phyloP scores from a whole-genome alignment of 1,140 invertebrate genomes.

The Drosophila bifasciata region DNA sequence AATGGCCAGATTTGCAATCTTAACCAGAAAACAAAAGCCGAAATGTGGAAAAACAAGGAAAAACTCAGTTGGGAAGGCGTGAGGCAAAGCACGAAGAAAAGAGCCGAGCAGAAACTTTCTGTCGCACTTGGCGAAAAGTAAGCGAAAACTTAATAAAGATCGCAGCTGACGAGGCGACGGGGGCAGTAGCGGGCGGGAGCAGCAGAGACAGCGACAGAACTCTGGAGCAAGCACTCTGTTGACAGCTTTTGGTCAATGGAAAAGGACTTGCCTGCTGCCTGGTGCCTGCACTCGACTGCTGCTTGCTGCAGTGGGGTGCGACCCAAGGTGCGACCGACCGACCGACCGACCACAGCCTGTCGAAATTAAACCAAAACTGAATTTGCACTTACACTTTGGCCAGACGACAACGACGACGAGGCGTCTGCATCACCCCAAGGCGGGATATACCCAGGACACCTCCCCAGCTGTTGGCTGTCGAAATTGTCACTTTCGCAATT shows the following conservation, averaged over 20 bases:
- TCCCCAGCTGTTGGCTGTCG: conserved; percentile 48
- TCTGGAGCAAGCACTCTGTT: conserved; percentile 12
- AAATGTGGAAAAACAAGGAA: conserved; percentile 78
- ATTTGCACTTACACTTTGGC: conserved; percentile 76
- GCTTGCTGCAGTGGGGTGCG: conserved; percentile 22
- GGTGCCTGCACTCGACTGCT: conserved; percentile 4
- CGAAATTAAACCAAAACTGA: conserved; percentile 81
- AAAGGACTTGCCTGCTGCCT: conserved; percentile 17
- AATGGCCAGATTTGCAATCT: conserved; percentile 70
- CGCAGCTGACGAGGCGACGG: conserved; percentile 65
- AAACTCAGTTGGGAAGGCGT: conserved; percentile 64
- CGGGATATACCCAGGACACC: neutral
- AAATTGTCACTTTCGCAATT: conserved; percentile 82
- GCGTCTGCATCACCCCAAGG: conserved; percentile 1
- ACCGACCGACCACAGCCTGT: conserved; percentile 66
- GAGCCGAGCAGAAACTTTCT: conserved; percentile 62
- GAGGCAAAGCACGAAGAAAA: neutral
- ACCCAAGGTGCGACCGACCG: too few relatives aligned
- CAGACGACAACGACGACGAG: conserved; percentile 1
- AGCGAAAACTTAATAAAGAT: conserved; percentile 83
- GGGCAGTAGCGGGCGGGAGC: neutral
- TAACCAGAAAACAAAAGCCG: conserved; percentile 80
- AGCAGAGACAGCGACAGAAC: conserved; percentile 5
- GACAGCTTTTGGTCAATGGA: conserved; percentile 71
- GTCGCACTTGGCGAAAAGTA: conserved; percentile 77